Percentiles rank a stretch among this genome's conserved stretches.
Conservation (phyloP, 2,797 vertebrate species). For the Chrysocyon brachyurus region DNA sequence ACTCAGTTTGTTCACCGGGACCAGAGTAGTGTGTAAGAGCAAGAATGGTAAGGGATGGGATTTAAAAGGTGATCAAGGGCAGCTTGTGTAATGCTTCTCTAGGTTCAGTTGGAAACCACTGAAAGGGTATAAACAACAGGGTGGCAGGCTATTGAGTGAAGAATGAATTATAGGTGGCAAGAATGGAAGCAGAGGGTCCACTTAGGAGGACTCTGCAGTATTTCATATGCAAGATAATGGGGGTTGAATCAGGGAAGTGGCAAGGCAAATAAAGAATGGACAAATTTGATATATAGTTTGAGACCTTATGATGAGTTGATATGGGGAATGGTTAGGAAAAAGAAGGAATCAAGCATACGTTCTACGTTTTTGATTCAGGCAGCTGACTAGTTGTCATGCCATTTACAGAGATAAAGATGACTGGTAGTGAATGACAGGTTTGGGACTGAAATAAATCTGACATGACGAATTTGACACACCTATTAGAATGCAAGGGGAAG, state of each 20-base stretch:
- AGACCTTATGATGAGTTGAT: neutral
- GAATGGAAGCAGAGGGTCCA: neutral
- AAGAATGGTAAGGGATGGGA: neutral
- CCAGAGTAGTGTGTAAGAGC: neutral
- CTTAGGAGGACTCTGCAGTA: neutral
- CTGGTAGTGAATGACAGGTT: neutral
- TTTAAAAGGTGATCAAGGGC: neutral
- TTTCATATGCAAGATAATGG: neutral
- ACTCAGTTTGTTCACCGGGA: neutral
- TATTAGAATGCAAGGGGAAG: neutral
- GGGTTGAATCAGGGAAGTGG: neutral
- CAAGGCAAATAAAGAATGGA: neutral
- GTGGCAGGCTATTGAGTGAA: neutral
- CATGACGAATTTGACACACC: neutral
- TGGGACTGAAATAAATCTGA: neutral
- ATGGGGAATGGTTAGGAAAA: neutral
- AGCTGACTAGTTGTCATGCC: neutral
- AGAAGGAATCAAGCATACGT: neutral
- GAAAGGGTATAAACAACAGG: neutral
- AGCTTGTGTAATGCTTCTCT: neutral
- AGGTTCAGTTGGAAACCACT: neutral
- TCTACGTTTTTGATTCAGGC: neutral
- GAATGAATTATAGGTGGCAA: neutral
- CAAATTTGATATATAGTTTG: neutral
- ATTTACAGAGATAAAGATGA: neutral